Base-by-base conservation (phyloP, 2,797 vertebrate genomes). In the Discoglossus pictus region DNA sequence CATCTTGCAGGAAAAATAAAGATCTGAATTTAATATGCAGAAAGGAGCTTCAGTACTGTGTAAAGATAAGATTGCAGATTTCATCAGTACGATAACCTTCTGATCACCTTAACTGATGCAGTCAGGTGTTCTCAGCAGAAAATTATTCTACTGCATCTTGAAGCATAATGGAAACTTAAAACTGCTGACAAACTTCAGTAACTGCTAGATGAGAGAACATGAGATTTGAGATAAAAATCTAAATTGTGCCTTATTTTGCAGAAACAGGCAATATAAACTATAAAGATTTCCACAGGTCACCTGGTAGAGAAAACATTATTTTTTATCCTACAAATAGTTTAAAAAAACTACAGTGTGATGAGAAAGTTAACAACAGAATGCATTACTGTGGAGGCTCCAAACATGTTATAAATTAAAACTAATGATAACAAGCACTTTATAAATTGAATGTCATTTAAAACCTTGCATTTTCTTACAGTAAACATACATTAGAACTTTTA, bases 171-270 rank as follows among this genome's bases (percentile, higher is more conserved):
- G 65, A 51, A 59, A 59, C 20, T 58, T 46, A 48, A 55, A 62
- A 61, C 58, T 61, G 66, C 66, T 69, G 66, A 69, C 59, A 54
- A 47, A 54, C 42, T 69, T 62, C 61, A 69, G 61, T 69, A 54
- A 54, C 13, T 13, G 21, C 50, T 39, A 54, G 66, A 69, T 69
- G 66, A 42, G 16, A 69, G 15, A 46, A 25, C 48, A 47, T 12
- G 54, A 34, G 27, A 35, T 18, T 8, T 1, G 13, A 21, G 66
- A 69, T 69, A 61, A 48, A n/a, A 53, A 69, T 69, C 66, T 61
- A 55, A 62, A 69, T 62, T 54, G 66, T 61, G 25, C 39, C 17
- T 44, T 42, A 43, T 42, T 62, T 54, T 58, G 60, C 56, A 71
- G 55, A 10, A 25, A 34, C 39, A 42, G 36, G 55, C 38, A 52